Evolutionary conservation across 1,140 invertebrate genomes (phyloP), one percentile per base, ranked within the genome.

Genomic region (Bradysia coprophila): DNA sequence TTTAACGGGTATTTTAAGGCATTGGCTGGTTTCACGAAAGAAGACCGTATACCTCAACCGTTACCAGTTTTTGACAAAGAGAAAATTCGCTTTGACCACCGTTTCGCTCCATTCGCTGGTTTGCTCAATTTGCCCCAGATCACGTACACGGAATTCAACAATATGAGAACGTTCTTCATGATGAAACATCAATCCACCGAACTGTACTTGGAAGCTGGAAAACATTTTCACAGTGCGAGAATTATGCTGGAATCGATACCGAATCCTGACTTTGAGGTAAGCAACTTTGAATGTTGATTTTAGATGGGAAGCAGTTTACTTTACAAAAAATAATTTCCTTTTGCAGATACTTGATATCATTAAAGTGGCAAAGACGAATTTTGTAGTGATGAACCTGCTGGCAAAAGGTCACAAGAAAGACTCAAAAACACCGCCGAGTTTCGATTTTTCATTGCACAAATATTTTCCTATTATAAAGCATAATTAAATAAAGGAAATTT

Each of bases 1-100:
- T 92, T 88, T 61, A 90, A 88, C 5, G 92, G 91, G 19, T 94
- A 90, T 62, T 94, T 91, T 56, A 94, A 91, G 61, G 69, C 69
- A 2, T 52, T 72, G 43, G 65, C 67, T 1, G 70, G 68, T 3
- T 62, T 72, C 51, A 67, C 67, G 42, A 69, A 71, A 56, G 69
- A 69, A 19, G 70, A 70, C 48, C 52, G 57, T 48, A 75, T 85
- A 48, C 82, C 85, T 1, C 71, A 83, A 54, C 78, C 84, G 24
- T 72, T 79, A 48, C 71, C 75, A 38, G 75, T 87, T 56, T 95
- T 95, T 65, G 90, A 95, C 61, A 87, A 78, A 53, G 93, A 97
- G 63, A 75, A 84, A 53, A 87, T 95, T 11, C 75, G 92, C 28
- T 97, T 94, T 61, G 87, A 93, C 54, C 90, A 95, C 47, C 74